Evolutionary conservation across 1,140 invertebrate genomes (phyloP).

Genomic region (Brachionus rubens): DNA sequence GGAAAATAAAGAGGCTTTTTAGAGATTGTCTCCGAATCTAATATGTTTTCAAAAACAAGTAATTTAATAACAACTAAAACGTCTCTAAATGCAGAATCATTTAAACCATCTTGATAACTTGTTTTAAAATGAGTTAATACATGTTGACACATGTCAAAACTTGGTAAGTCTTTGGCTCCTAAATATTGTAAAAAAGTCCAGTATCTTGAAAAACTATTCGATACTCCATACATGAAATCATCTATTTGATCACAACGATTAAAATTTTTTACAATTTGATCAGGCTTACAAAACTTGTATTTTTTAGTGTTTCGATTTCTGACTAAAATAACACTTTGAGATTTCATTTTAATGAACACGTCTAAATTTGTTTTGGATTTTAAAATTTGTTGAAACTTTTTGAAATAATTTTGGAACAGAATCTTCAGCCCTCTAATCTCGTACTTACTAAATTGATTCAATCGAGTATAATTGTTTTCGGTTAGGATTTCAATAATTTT

Average conservation of each 20-base stretch:
- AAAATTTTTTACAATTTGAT: neutral
- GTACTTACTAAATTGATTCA: neutral
- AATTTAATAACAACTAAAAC: slow-evolving; percentile 1
- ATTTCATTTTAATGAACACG: neutral
- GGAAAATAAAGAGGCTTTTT: slow-evolving; percentile 10
- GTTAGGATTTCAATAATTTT: neutral
- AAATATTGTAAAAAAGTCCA: neutral
- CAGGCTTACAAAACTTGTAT: neutral
- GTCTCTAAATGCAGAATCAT: neutral
- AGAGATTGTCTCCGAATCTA: neutral
- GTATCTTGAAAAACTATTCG: neutral
- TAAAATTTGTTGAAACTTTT: neutral
- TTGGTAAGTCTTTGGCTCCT: neutral
- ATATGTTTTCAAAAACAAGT: neutral
- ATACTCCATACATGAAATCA: slow-evolving; percentile 7
- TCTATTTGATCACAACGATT: slow-evolving; percentile 8
- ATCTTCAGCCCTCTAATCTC: neutral
- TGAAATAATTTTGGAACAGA: neutral
- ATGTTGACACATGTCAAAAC: neutral
- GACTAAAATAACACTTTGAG: neutral
- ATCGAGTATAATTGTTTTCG: neutral
- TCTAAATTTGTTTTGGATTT: neutral
- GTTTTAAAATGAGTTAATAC: neutral
- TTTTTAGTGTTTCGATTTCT: neutral
- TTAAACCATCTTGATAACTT: neutral